A percentile compares a stretch with the other conserved stretches of the same genome.
phyloP scores from a whole-genome alignment of 2,888 invertebrate species.

The Agyllia agylla region DNA sequence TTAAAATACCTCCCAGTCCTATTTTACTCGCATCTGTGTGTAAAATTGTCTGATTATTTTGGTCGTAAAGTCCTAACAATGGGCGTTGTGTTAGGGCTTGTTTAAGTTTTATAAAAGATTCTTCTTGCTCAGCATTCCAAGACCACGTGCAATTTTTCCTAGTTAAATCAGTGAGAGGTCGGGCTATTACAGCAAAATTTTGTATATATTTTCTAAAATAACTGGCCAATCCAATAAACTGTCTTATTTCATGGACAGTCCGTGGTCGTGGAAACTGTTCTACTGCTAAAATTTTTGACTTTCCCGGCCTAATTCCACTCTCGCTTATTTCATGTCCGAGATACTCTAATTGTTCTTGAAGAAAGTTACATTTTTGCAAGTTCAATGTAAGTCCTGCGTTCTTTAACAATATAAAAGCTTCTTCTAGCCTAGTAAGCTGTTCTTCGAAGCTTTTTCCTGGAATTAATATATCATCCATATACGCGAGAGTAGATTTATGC shows the following conservation, averaged over 20 bases:
- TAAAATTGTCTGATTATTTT: background rate
- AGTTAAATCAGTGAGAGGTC: conserved; percentile 72
- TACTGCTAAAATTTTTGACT: background rate
- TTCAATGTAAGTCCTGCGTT: conserved; percentile 9
- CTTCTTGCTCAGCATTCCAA: background rate
- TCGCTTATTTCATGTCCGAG: background rate
- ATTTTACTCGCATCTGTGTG: background rate
- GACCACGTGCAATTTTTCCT: conserved; percentile 71
- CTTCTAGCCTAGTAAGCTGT: background rate
- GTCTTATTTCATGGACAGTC: conserved; percentile 77
- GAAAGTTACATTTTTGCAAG: conserved; percentile 13
- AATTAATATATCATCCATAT: background rate
- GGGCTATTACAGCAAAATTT: conserved; percentile 77
- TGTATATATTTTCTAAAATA: conserved; percentile 80
- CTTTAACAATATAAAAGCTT: background rate
- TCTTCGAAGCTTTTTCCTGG: background rate
- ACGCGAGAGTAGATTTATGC: background rate
- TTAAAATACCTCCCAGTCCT: conserved; percentile 38
- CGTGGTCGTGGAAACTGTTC: background rate
- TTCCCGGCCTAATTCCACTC: background rate
- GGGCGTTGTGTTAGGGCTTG: background rate
- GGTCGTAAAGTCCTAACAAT: background rate
- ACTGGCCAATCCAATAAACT: conserved; percentile 78
- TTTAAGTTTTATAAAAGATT: background rate
- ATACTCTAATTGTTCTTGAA: background rate